Percentiles rank a stretch among this genome's conserved stretches.
Evolutionary conservation across 64 coral and sea anemone species (phyloP).

Genomic region (Dendronephthya gigantea): DNA sequence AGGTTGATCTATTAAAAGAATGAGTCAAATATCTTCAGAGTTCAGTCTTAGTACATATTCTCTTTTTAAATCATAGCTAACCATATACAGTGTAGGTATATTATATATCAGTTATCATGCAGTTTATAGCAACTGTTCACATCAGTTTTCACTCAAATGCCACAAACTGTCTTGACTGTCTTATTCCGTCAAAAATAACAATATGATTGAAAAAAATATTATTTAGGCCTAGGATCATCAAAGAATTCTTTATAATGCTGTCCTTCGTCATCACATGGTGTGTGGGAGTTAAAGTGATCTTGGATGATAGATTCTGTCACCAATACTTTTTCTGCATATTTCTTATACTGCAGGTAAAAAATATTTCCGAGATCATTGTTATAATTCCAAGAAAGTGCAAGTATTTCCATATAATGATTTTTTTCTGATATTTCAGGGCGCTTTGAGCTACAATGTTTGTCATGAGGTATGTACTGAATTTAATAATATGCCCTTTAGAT

Average conservation of each 20-base stretch:
- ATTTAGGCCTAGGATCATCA: background rate
- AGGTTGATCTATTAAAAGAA: too few relatives aligned
- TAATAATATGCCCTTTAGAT: background rate
- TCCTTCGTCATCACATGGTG: background rate
- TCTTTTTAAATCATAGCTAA: too few relatives aligned
- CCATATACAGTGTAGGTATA: too few relatives aligned
- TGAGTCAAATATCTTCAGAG: too few relatives aligned
- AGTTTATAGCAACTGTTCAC: too few relatives aligned
- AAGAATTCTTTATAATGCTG: slow-evolving; percentile 1
- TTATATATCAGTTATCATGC: too few relatives aligned
- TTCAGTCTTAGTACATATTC: too few relatives aligned
- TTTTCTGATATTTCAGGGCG: background rate
- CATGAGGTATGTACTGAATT: background rate
- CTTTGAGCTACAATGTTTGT: background rate
- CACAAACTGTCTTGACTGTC: too few relatives aligned
- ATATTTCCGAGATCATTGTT: background rate
- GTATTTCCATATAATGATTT: too few relatives aligned
- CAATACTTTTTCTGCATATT: slow-evolving; percentile 5
- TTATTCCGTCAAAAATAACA: too few relatives aligned
- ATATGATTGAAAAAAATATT: too few relatives aligned
- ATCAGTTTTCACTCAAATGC: too few relatives aligned
- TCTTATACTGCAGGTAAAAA: background rate
- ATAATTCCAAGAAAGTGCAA: background rate
- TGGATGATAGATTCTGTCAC: background rate
- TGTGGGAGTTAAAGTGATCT: background rate